These are phyloP conservation scores for Drosophila parabipectinata DNA, from an alignment of 1,140 invertebrate genomes.

Conservation along the genomic window DNA sequence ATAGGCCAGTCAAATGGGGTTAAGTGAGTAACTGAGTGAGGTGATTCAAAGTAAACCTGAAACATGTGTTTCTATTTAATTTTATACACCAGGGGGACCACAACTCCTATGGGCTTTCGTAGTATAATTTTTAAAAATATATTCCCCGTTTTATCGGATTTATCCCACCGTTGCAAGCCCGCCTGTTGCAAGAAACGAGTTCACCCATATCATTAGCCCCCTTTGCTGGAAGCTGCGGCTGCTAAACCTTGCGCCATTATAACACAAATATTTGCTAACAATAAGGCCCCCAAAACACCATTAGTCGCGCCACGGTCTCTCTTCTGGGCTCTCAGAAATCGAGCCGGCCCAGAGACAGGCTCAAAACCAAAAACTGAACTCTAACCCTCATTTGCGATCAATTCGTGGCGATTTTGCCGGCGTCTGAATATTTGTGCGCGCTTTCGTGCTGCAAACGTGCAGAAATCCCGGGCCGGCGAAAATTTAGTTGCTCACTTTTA, in stretches of 20 bases:
- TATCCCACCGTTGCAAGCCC: constrained; percentile 10
- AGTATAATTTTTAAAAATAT: neutral
- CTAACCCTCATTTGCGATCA: constrained; percentile 82
- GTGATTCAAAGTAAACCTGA: neutral
- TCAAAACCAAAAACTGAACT: constrained; percentile 52
- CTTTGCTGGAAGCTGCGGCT: constrained; percentile 33
- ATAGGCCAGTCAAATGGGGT: constrained; percentile 47
- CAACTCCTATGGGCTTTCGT: neutral
- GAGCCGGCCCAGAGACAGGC: constrained; percentile 4
- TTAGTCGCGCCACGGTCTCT: constrained; percentile 42
- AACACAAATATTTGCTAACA: constrained; percentile 82
- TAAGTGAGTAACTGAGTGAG: constrained; percentile 22
- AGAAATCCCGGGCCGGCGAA: constrained; percentile 64
- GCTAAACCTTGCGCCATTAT: constrained; percentile 75
- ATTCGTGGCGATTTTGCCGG: constrained; percentile 78
- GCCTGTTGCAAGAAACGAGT: constrained; percentile 47
- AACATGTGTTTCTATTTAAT: neutral
- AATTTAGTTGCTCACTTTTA: constrained; percentile 83
- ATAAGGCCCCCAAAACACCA: constrained; percentile 73
- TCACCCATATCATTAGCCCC: constrained; percentile 75
- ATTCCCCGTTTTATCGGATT: neutral
- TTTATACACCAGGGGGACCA: neutral
- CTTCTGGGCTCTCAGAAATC: constrained; percentile 5
- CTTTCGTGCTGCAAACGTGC: constrained; percentile 74
- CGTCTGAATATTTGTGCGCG: constrained; percentile 69